Percentiles rank a stretch among this genome's conserved stretches.
Conservation (phyloP, 1,140 invertebrate genomes). For the Zaprionus lachaisei region DNA sequence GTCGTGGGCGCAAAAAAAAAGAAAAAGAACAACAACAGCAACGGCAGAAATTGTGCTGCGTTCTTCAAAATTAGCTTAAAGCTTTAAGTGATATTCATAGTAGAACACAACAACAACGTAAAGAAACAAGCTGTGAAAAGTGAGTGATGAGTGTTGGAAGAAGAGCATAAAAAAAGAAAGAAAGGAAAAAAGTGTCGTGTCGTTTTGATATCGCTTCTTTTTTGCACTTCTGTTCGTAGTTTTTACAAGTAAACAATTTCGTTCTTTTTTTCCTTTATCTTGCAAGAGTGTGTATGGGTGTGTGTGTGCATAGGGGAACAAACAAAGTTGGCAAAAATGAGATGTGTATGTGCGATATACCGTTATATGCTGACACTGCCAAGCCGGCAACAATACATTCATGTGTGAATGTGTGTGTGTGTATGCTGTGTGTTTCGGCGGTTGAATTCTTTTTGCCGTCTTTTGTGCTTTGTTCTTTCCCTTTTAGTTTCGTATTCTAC, state of each 20-base stretch:
- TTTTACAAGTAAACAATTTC: conserved; percentile 33
- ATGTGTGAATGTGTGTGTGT: conserved; percentile 8
- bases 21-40: conserved; percentile 17
- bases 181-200: conserved; percentile 35
- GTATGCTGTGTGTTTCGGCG: conserved; percentile 13
- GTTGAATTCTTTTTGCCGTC: not conserved
- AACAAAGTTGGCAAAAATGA: conserved; percentile 9
- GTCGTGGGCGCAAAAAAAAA: conserved; percentile 44
- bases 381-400: conserved; percentile 18
- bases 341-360: conserved; percentile 24
- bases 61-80: conserved; percentile 38
- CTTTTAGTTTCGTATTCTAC: not conserved
- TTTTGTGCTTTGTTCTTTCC: conserved; percentile 8
- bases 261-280: conserved; percentile 37
- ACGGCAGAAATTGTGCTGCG: conserved; percentile 32
- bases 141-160: conserved; percentile 34
- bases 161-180: conserved; percentile 24
- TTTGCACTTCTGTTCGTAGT: conserved; percentile 20
- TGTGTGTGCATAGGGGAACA: not conserved
- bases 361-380: conserved; percentile 39
- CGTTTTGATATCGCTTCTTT: conserved; percentile 12
- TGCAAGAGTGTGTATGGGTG: conserved; percentile 20
- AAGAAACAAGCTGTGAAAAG: conserved; percentile 37
- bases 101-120: conserved; percentile 39
- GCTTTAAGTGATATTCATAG: conserved; percentile 44